phyloP scores from a whole-genome alignment of 1,140 invertebrate genomes.

The Hycleus phaleratus region DNA sequence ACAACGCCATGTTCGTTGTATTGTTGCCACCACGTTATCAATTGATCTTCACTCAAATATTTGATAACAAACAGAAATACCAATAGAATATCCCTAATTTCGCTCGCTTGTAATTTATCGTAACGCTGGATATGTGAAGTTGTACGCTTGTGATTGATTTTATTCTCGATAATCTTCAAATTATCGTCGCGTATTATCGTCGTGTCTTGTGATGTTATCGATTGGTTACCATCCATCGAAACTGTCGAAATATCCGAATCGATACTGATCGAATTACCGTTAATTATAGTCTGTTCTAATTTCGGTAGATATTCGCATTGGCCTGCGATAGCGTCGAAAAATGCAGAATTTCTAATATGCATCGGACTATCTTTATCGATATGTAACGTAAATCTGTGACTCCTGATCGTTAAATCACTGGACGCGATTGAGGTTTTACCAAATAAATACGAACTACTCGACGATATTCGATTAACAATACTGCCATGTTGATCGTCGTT shows the following conservation, averaged over 20 bases:
- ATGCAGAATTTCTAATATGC: conserved; percentile 62
- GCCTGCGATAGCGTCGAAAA: conserved; percentile 71
- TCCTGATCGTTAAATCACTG: conserved; percentile 30
- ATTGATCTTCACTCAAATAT: conserved; percentile 77
- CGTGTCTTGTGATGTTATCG: conserved; percentile 54
- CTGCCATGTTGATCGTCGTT: conserved; percentile 37
- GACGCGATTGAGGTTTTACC: conserved; percentile 29
- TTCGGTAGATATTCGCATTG: conserved; percentile 44
- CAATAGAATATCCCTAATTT: conserved; percentile 82
- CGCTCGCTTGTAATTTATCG: conserved; percentile 66
- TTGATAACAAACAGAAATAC: conserved; percentile 89
- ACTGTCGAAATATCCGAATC: conserved; percentile 54
- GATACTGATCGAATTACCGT: conserved; percentile 51
- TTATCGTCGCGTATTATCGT: conserved; percentile 46
- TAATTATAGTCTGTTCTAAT: conserved; percentile 34
- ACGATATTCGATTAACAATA: conserved; percentile 44
- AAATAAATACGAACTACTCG: conserved; percentile 37
- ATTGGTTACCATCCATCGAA: conserved; percentile 48
- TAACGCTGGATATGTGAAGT: conserved; percentile 49
- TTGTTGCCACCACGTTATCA: conserved; percentile 87
- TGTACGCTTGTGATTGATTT: conserved; percentile 43
- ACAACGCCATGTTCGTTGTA: conserved; percentile 66
- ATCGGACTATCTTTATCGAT: conserved; percentile 51
- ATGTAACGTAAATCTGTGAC: conserved; percentile 46
- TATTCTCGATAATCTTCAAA: conserved; percentile 25